Evolutionary conservation across 2,113 vertebrate genomes (phyloP).

Genomic region (Picathartes gymnocephalus): DNA sequence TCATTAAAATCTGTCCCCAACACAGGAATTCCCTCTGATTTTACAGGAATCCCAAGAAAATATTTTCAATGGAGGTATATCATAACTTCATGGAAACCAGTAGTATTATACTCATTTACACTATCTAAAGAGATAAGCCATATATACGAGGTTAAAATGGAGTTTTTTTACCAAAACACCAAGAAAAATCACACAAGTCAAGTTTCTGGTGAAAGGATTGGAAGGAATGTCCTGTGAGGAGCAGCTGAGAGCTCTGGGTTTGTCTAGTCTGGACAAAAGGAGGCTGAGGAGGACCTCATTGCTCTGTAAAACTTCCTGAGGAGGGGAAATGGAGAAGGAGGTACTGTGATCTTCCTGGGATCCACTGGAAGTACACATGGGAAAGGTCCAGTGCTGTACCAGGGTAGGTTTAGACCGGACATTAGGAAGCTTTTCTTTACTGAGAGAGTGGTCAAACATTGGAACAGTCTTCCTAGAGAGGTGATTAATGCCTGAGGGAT

Average conservation of each 20-base stretch:
- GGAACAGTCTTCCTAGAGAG: background rate
- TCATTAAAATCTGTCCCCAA: background rate
- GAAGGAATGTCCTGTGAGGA: background rate
- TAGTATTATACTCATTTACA: background rate
- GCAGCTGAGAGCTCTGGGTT: background rate
- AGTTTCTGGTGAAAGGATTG: background rate
- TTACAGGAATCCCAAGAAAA: background rate
- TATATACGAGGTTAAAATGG: background rate
- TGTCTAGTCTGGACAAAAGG: background rate
- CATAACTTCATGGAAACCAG: background rate
- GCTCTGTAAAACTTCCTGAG: background rate
- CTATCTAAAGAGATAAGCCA: background rate
- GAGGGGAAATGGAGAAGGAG: background rate
- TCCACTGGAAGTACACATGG: rapidly evolving
- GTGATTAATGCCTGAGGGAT: rapidly evolving
- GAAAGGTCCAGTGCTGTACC: background rate
- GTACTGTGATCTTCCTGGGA: background rate
- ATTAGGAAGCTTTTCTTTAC: background rate
- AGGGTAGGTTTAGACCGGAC: background rate
- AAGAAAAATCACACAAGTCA: background rate
- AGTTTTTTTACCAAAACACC: background rate
- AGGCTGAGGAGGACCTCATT: background rate
- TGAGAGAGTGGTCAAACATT: background rate
- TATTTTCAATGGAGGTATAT: background rate
- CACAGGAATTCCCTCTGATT: background rate